Evolutionary conservation across 2,888 invertebrate genomes (phyloP).

Genomic region (Onchidella celtica): DNA sequence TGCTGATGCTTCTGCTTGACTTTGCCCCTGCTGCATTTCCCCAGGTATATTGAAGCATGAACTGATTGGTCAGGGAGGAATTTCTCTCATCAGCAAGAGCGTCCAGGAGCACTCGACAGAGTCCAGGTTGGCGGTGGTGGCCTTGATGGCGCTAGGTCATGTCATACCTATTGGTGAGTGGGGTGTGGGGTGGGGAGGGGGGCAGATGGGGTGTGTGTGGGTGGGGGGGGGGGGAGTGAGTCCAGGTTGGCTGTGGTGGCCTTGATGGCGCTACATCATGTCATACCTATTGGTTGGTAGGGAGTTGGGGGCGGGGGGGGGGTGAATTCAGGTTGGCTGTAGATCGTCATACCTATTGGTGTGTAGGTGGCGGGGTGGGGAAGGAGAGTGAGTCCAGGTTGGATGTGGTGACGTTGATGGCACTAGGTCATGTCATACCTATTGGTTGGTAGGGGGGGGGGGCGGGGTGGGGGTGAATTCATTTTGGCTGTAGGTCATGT

Average conservation of each 20-base stretch:
- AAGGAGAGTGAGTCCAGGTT: conserved; percentile 55
- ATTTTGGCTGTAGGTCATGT: too few species aligned
- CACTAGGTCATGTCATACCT: conserved; percentile 51
- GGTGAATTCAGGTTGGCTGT: too few species aligned
- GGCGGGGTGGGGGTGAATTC: neutral
- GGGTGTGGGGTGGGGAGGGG: neutral
- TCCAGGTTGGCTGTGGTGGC: conserved; percentile 50
- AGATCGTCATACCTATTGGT: too few species aligned
- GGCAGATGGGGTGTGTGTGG: too few species aligned
- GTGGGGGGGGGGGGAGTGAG: too few species aligned
- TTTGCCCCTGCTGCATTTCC: too few species aligned
- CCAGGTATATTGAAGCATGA: conserved; percentile 47
- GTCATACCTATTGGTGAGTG: conserved; percentile 51
- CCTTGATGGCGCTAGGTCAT: conserved; percentile 51
- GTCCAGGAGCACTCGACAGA: conserved; percentile 49
- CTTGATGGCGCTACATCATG: conserved; percentile 48
- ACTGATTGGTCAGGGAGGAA: conserved; percentile 45
- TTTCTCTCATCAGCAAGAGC: conserved; percentile 39
- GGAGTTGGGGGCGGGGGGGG: neutral
- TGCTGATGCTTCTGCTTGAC: too few species aligned
- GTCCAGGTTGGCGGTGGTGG: conserved; percentile 53
- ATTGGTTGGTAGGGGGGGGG: conserved; percentile 39
- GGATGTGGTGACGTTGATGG: conserved; percentile 52
- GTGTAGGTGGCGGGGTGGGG: too few species aligned
- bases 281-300: conserved; percentile 24